Evolutionary conservation across 1,140 invertebrate species (phyloP).

Genomic region (Diorhabda carinulata): DNA sequence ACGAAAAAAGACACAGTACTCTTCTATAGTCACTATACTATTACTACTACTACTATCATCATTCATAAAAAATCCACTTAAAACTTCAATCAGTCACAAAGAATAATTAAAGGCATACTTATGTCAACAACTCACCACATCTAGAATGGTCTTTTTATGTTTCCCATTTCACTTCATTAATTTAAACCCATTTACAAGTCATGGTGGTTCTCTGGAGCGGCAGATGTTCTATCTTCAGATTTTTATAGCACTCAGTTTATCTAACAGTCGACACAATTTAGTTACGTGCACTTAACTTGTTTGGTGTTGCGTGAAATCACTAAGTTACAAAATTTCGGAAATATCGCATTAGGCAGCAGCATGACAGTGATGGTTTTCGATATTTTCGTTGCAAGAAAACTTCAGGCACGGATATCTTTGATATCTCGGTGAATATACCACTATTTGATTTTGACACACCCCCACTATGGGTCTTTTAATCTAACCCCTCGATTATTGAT

Average conservation of each 20-base stretch:
- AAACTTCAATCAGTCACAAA: neutral
- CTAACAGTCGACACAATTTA: neutral
- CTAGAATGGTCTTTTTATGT: neutral
- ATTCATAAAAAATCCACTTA: neutral
- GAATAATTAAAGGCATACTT: neutral
- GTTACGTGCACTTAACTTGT: neutral
- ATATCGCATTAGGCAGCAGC: neutral
- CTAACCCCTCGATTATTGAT: slow-evolving; percentile 28
- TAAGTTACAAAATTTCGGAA: neutral
- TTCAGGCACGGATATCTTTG: neutral
- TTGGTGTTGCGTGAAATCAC: neutral
- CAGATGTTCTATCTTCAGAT: neutral
- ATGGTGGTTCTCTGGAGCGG: neutral
- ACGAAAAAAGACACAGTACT: too few species aligned
- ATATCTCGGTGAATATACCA: slow-evolving; percentile 13
- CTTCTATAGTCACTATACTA: neutral
- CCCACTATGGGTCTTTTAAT: slow-evolving; percentile 20
- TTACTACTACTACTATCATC: slow-evolving; percentile 1
- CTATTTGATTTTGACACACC: slow-evolving; percentile 28
- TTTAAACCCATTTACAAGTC: slow-evolving; percentile 2
- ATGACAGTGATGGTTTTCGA: neutral
- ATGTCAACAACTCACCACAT: neutral
- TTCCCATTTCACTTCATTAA: slow-evolving; percentile 2
- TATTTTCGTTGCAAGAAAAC: neutral
- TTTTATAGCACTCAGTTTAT: neutral